phyloP scores from a whole-genome alignment of 2,113 vertebrate genomes.

The Esox niger region DNA sequence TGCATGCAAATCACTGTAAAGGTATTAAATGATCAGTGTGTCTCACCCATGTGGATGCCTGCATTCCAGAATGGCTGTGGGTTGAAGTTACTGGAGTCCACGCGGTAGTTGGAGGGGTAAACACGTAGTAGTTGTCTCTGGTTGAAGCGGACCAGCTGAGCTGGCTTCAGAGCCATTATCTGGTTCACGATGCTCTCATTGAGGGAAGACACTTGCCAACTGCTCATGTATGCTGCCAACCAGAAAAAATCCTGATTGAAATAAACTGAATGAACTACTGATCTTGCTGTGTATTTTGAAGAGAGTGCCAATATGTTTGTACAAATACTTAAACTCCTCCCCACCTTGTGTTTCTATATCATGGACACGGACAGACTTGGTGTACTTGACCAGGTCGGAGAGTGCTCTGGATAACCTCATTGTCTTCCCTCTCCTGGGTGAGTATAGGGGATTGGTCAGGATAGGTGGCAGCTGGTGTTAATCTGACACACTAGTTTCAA shows the following conservation, averaged over 20 bases:
- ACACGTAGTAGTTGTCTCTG: constrained; percentile 90
- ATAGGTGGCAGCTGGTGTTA: not conserved
- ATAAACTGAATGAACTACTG: not conserved
- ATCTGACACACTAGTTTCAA: too few relatives aligned
- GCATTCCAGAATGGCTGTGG: constrained; percentile 95
- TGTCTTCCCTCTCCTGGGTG: constrained; percentile 83
- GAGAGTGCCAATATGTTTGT: not conserved
- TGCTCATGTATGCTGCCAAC: constrained; percentile 69
- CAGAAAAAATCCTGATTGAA: not conserved
- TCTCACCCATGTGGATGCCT: constrained; percentile 90
- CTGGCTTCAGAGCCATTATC: constrained; percentile 86
- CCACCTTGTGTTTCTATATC: constrained; percentile 91
- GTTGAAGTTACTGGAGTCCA: constrained; percentile 96
- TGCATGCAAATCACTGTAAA: not conserved
- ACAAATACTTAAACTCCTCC: not conserved
- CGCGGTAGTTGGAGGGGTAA: constrained; percentile 90
- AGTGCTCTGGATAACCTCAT: constrained; percentile 90
- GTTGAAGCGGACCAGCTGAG: constrained; percentile 85
- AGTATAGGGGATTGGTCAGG: not conserved
- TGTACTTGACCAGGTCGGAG: constrained; percentile 97
- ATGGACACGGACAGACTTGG: constrained; percentile 88
- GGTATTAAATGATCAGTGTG: not conserved
- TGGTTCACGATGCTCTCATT: constrained; percentile 92
- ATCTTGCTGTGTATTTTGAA: not conserved
- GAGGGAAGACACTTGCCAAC: constrained; percentile 95